phyloP scores from a whole-genome alignment of 2,888 invertebrate species.

The Nomada ferruginata region DNA sequence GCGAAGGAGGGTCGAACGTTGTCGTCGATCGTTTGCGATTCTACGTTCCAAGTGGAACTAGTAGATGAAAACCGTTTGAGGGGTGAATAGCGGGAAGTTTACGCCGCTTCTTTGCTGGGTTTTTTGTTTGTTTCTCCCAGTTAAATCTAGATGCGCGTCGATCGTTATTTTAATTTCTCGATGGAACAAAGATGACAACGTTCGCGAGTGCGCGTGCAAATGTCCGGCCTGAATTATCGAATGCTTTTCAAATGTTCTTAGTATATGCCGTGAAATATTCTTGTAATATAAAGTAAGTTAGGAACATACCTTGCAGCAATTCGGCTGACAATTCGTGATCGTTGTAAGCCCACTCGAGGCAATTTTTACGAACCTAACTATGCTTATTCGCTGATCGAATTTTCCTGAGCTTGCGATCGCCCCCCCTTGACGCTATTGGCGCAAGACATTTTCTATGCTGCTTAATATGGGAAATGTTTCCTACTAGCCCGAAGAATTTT shows the following conservation, averaged over 20 bases:
- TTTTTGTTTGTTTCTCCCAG: neutral
- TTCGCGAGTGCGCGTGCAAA: conserved; percentile 28
- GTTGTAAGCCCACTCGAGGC: conserved; percentile 48
- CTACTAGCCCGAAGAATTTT: neutral
- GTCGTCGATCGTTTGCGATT: conserved; percentile 26
- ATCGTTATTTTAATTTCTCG: too few species aligned
- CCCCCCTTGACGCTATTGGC: neutral
- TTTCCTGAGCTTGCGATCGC: conserved; percentile 30
- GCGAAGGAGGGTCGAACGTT: conserved; percentile 22
- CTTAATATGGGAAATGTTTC: too few species aligned
- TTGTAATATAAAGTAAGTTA: conserved; percentile 67
- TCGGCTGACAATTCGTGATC: conserved; percentile 49
- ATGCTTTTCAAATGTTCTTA: conserved; percentile 71
- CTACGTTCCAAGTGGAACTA: neutral
- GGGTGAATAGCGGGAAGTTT: neutral
- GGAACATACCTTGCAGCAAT: conserved; percentile 63
- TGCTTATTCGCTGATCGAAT: conserved; percentile 65
- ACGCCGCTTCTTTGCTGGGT: neutral
- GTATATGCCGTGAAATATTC: conserved; percentile 65
- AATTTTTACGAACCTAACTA: conserved; percentile 35
- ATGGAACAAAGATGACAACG: conserved; percentile 22
- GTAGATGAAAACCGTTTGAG: neutral
- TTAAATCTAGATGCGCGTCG: too few species aligned
- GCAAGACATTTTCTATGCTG: too few species aligned
- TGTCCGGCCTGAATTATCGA: conserved; percentile 44